These are phyloP conservation scores for Rhynchomys soricoides DNA, from an alignment of 2,113 vertebrate species.

Conservation along the genomic window DNA sequence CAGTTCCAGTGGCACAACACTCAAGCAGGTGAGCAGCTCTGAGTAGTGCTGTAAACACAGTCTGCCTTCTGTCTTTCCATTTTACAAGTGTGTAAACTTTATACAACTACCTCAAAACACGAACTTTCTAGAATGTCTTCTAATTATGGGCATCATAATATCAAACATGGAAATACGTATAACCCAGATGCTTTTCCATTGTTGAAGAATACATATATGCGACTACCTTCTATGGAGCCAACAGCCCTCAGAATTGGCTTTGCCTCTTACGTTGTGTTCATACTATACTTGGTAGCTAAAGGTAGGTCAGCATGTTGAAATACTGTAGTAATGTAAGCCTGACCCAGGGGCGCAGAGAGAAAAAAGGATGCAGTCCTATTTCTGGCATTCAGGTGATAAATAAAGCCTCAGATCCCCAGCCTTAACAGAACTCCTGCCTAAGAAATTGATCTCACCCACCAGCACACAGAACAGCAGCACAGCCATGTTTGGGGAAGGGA, in stretches of 20 bases:
- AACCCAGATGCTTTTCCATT: not conserved
- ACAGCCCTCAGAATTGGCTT: not conserved
- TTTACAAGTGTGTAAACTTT: not conserved
- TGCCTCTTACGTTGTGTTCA: conserved; percentile 68
- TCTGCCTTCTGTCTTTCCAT: no score
- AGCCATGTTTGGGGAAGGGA: not conserved
- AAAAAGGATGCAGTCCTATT: conserved; percentile 83
- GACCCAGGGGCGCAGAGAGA: conserved; percentile 74
- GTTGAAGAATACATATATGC: not conserved
- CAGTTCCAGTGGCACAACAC: no score
- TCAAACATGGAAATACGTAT: not conserved
- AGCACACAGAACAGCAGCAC: conserved; percentile 36
- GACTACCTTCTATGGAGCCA: not conserved
- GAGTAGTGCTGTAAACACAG: no score
- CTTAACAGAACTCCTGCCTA: conserved; percentile 62
- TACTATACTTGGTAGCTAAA: conserved; percentile 82
- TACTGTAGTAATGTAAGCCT: conserved; percentile 69
- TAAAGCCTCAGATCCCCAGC: conserved; percentile 75
- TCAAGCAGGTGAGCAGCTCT: not conserved
- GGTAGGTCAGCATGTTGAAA: conserved; percentile 75
- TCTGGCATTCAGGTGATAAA: conserved; percentile 84
- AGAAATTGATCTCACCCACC: conserved; percentile 43
- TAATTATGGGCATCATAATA: conserved; percentile 29
- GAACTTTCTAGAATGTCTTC: not conserved
- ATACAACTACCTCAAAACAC: no score